Base-by-base conservation (phyloP, 23 tunicate species). In the Trididemnum miniatum region DNA sequence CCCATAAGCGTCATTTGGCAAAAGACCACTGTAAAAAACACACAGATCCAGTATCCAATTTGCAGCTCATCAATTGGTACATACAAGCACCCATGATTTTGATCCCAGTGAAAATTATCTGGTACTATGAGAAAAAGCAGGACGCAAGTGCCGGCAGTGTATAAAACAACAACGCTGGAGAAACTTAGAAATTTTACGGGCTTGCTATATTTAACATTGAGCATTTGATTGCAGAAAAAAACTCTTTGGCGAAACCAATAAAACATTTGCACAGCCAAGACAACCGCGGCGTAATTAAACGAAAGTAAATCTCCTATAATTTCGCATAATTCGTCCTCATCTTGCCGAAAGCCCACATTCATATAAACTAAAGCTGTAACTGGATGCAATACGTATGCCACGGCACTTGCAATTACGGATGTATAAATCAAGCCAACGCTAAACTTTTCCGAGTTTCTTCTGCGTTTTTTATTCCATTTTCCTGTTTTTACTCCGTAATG, bases 211-310 rank as follows among this genome's bases (percentile, higher is more conserved):
- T 33, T 67, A 2, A 33, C 75, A 67, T 78, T 78, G 12, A 78
- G 83, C 44, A 63, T 63, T 20, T 35, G 35, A 38, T 78, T 78
- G 71, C 35, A 31, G 71, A 35, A 78, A 2, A 78, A 25, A 2
- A 71, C 44, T 20, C 83, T 35, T 35, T 78, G 83, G 2, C 83
- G 71, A 1, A 38, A 26, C 83, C 83, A 78, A 18, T 59, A 25
- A 26, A 59, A 30, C 2, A 60, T 31, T 30, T 31, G 37, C 49
- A 78, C 83, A 9, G 83, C 35, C 1, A 78, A 35, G 22, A 59
- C 4, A 54, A 30, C 35, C 28, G 59, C 30, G 22, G 26, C 65
- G 71, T 78, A 54, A 26, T 7, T 7, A 33, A 31, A 20, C 7
- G 20, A 7, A 9, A 15, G 7, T 3, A 24, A 2, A n/a, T 67